Evolutionary conservation across 2,797 vertebrate genomes (phyloP).

Genomic region (Tiaroga cobitis): DNA sequence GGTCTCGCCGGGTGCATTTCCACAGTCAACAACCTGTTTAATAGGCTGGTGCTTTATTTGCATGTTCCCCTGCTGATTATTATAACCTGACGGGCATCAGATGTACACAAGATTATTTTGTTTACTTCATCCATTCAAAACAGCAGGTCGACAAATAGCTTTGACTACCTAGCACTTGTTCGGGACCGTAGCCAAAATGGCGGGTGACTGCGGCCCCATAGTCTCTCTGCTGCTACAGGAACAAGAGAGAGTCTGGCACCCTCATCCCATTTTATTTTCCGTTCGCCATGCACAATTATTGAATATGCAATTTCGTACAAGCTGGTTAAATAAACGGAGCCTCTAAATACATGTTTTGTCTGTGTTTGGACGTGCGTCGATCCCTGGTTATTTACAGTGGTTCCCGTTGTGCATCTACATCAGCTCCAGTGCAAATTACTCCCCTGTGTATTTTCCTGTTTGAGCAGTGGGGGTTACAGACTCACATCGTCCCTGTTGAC

Average conservation of each 20-base stretch:
- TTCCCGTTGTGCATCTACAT: not conserved
- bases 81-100: conserved; percentile 14
- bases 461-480: not conserved
- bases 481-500: conserved; percentile 1
- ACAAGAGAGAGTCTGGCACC: conserved; percentile 2
- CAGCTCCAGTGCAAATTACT: conserved; percentile 22
- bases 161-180: conserved; percentile 22
- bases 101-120: conserved; percentile 17
- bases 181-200: conserved; percentile 8
- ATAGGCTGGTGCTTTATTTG: not conserved
- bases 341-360: conserved; percentile 8
- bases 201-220: not conserved
- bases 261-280: not conserved
- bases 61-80: not conserved
- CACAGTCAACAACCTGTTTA: conserved; percentile 19
- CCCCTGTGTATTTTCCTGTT: conserved; percentile 10
- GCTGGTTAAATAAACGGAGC: conserved; percentile 32
- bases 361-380: not conserved
- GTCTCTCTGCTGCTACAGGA: conserved; percentile 4
- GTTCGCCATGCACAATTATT: not conserved
- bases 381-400: conserved; percentile 6
- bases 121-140: conserved; percentile 8
- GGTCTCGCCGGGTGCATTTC: not conserved
- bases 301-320: conserved; percentile 11
- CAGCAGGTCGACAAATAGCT: conserved; percentile 28